Base-by-base conservation (phyloP, 2,888 invertebrate species). In the Sarcophaga variegata region DNA sequence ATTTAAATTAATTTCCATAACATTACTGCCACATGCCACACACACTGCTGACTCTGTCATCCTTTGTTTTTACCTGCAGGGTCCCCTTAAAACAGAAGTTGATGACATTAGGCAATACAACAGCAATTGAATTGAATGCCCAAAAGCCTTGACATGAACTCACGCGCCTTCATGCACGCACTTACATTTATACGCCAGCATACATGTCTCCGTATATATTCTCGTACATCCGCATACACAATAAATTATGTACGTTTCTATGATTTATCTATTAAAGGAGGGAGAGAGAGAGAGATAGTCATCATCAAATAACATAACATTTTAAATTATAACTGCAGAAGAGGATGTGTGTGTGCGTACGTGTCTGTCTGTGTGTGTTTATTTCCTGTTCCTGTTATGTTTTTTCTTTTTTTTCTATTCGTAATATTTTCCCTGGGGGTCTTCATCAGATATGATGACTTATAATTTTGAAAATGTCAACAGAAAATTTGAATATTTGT, bases 91-190 rank as follows among this genome's bases (percentile, higher is more conserved):
- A 84, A 47, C 17, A 10, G 37, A 37, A 37, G 8, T 37, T 75
- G 70, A 75, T 80, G 76, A 75, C 75, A 64, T 47, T 70, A n/a
- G 47, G 17, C 64, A 75, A 76, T 37, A 49, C 60, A 14, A 14
- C 83, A 83, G 45, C 22, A 8, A 22, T 72, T 25, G 25, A 70
- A 66, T 60, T 75, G 69, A 69, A 78, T 66, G 66, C 70, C 80
- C 74, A 59, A 71, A 79, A 70, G 66, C 20, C 69, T 71, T 49
- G 8, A 81, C 71, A 70, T 63, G 10, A 62, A 59, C 37, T 60
- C 22, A 14, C 11, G 12, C 2, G 8, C 2, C 37, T 37, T 22
- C 64, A 37, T 2, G 37, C 37, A 59, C 11, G 20, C 8, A 45
- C 4, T 4, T 11, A 49, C 75, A 69, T 45, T 20, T 22, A 69